phyloP scores from a whole-genome alignment of 2,113 vertebrate genomes.

The Pristiophorus japonicus region DNA sequence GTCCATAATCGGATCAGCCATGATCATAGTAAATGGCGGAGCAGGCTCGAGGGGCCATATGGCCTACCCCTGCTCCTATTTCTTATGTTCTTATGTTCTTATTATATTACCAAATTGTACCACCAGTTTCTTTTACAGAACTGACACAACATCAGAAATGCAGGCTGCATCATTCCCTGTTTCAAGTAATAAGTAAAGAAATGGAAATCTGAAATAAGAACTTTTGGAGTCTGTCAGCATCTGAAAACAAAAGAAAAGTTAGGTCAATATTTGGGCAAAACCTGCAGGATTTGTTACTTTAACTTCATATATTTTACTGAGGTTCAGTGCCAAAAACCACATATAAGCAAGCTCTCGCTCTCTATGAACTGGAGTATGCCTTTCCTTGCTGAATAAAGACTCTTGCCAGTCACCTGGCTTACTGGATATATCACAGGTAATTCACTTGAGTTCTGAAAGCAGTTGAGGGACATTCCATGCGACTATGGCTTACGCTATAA shows the following conservation, averaged over 20 bases:
- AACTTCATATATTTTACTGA: background rate
- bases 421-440: no score
- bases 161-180: background rate
- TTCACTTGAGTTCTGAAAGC: no score
- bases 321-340: background rate
- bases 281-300: background rate
- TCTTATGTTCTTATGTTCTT: no score
- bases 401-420: background rate
- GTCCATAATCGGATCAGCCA: no score
- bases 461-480: no score
- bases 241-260: background rate
- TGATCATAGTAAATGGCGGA: no score
- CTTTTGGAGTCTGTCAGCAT: background rate
- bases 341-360: background rate
- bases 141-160: background rate
- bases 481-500: no score
- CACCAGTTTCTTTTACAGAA: background rate
- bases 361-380: background rate
- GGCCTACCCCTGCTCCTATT: no score
- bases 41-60: no score
- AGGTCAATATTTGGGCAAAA: background rate
- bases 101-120: background rate
- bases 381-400: background rate
- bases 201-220: no score
- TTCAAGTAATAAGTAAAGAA: background rate